Conservation (phyloP, 1,140 invertebrate species). For the Drosophila jambulina region DNA sequence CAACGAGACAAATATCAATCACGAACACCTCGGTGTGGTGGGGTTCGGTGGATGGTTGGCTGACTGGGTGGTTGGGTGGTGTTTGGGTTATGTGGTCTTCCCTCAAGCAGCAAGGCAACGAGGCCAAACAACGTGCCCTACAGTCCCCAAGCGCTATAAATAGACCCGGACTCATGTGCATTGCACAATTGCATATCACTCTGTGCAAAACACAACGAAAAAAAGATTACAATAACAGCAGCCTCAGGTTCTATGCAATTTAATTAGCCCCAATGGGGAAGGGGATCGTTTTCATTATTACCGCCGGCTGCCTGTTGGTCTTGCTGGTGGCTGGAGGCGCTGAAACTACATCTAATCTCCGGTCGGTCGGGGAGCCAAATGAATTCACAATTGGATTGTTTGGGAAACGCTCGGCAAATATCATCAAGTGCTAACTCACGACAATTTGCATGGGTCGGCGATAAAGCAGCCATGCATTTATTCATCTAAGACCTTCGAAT, state of each 20-base stretch:
- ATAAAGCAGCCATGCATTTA: conserved; percentile 7
- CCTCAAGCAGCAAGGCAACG: conserved; percentile 32
- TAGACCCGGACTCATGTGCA: conserved; percentile 40
- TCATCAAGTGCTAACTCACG: conserved; percentile 34
- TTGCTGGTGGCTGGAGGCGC: background rate
- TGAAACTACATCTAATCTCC: conserved; percentile 27
- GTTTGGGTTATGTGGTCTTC: conserved; percentile 17
- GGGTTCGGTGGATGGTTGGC: background rate
- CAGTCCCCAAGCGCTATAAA: conserved; percentile 35
- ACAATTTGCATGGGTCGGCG: conserved; percentile 29
- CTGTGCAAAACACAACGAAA: conserved; percentile 21
- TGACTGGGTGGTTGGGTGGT: background rate
- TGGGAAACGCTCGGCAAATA: conserved; percentile 35
- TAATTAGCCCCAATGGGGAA: conserved; percentile 33
- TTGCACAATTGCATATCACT: conserved; percentile 59
- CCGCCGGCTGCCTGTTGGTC: background rate
- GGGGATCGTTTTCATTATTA: conserved; percentile 2
- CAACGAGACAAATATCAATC: conserved; percentile 66
- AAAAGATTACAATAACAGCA: conserved; percentile 22
- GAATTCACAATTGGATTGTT: conserved; percentile 48
- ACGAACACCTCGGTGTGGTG: conserved; percentile 21
- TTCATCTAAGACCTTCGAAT: conserved; percentile 1
- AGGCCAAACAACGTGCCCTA: conserved; percentile 47
- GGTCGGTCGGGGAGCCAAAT: conserved; percentile 45
- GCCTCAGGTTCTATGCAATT: conserved; percentile 49